These are phyloP conservation scores for Atherix ibis DNA, from an alignment of 2,888 invertebrate species.

Conservation along the genomic window DNA sequence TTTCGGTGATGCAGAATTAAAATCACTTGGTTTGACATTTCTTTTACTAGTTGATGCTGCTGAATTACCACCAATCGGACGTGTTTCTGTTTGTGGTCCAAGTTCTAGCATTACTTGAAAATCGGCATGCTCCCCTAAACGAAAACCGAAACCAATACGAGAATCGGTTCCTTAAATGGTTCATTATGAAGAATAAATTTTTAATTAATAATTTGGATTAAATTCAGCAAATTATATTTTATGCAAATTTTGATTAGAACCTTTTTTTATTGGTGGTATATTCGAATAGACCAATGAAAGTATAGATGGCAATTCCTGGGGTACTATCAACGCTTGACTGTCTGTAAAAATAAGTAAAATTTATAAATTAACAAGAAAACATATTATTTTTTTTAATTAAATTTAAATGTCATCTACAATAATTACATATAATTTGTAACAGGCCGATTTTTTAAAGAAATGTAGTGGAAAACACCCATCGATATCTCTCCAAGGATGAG, in stretches of 20 bases:
- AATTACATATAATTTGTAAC: no score
- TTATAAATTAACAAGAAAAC: no score
- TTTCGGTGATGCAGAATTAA: slow-evolving; percentile 8
- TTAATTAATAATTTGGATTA: not conserved
- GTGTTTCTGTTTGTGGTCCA: slow-evolving; percentile 63
- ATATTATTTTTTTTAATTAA: no score
- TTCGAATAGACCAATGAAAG: slow-evolving; percentile 68
- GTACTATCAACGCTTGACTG: slow-evolving; percentile 47
- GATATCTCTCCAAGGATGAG: no score
- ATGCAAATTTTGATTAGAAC: slow-evolving; percentile 33
- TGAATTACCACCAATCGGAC: slow-evolving; percentile 40
- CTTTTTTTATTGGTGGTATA: slow-evolving; percentile 73
- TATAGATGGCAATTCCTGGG: slow-evolving; percentile 64
- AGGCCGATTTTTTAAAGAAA: no score
- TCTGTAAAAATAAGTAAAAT: no score
- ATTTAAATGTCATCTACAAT: no score
- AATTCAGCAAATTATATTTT: not conserved
- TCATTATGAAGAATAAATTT: not conserved
- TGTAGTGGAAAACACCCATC: no score
- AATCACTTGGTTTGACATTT: slow-evolving; percentile 21
- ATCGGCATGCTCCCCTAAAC: slow-evolving; percentile 67
- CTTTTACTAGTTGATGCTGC: slow-evolving; percentile 22
- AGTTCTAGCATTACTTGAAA: slow-evolving; percentile 61
- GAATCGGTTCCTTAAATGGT: slow-evolving; percentile 54
- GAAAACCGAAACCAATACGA: slow-evolving; percentile 60